phyloP scores from a whole-genome alignment of 2,113 vertebrate species.

The Labeo rohita region DNA sequence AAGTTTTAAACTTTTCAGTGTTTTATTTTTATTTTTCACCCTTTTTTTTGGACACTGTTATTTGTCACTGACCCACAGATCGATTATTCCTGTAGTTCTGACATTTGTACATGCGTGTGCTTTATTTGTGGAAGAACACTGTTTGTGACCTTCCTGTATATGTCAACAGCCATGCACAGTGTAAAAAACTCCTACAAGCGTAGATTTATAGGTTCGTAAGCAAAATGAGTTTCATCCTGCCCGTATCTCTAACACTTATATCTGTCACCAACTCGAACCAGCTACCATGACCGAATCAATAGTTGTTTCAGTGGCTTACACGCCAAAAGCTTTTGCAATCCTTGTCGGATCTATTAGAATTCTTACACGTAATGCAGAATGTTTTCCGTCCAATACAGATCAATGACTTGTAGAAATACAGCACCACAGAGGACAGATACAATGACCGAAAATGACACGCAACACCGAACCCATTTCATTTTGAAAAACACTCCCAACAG shows the following conservation, averaged over 20 bases:
- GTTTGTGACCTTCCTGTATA: background rate
- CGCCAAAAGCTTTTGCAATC: conserved; percentile 29
- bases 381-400: conserved; percentile 40
- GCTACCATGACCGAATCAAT: conserved; percentile 1
- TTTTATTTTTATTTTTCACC: background rate
- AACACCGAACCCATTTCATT: conserved; percentile 31
- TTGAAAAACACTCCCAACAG: conserved; percentile 34
- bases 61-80: background rate
- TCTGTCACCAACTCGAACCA: conserved; percentile 1
- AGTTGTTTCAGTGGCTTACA: conserved; percentile 1
- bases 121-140: background rate
- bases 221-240: conserved; percentile 27
- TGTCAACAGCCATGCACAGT: background rate
- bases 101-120: background rate
- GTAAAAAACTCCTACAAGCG: background rate
- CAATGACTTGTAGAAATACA: conserved; percentile 34
- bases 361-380: background rate
- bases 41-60: background rate
- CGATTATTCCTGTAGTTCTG: background rate
- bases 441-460: conserved; percentile 8
- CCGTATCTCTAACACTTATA: conserved; percentile 18
- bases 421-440: conserved; percentile 5
- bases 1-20: background rate
- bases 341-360: conserved; percentile 30
- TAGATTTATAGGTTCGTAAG: conserved; percentile 33